Percentiles rank a stretch among this genome's conserved stretches.
Conservation (phyloP, 2,888 invertebrate species). For the Himalopsyche kuldschensis region DNA sequence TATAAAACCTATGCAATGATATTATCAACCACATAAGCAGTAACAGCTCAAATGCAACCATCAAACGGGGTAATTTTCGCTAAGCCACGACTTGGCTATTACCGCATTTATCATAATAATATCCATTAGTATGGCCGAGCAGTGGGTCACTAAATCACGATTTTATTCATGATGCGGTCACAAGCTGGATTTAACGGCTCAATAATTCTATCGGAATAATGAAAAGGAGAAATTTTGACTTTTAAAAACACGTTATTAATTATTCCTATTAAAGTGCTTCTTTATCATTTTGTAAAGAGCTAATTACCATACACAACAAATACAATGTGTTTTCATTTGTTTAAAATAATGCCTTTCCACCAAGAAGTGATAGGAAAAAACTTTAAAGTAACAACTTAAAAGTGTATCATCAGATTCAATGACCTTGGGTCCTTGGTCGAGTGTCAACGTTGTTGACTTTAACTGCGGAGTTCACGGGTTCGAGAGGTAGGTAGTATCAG, state of each 20-base stretch:
- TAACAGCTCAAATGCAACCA: slow-evolving; percentile 28
- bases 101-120: slow-evolving; percentile 33
- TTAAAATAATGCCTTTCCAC: too few species aligned
- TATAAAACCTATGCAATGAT: not conserved
- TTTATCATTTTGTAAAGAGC: too few species aligned
- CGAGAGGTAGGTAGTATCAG: too few species aligned
- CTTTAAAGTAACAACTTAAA: too few species aligned
- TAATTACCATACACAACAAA: too few species aligned
- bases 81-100: slow-evolving; percentile 21
- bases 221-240: not conserved
- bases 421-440: too few species aligned
- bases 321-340: too few species aligned
- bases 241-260: not conserved
- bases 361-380: too few species aligned
- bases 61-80: slow-evolving; percentile 23
- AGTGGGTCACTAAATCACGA: slow-evolving; percentile 33
- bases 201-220: slow-evolving; percentile 7
- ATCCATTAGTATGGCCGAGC: slow-evolving; percentile 15
- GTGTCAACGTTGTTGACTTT: too few species aligned
- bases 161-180: slow-evolving; percentile 2
- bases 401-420: too few species aligned
- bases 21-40: not conserved
- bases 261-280: too few species aligned
- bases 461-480: too few species aligned
- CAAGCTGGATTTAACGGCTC: slow-evolving; percentile 18